Conservation (phyloP, 2,888 invertebrate species). For the Kuschelorhynchus macadamiae region DNA sequence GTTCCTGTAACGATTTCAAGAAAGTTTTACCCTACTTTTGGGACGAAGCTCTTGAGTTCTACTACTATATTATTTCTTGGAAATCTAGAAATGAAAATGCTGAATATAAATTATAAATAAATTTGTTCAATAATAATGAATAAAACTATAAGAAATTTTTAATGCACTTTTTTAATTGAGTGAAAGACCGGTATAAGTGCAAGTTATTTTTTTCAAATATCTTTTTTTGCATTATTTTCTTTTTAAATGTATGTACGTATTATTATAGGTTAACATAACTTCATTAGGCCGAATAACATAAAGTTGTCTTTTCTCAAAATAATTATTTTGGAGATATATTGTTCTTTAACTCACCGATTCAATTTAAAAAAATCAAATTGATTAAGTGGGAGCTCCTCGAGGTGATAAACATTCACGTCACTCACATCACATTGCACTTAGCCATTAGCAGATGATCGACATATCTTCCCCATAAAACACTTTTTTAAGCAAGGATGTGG, state of each 20-base stretch:
- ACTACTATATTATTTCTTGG: no score
- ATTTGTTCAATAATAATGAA: conserved; percentile 9
- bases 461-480: no score
- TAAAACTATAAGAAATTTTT: conserved; percentile 5
- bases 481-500: no score
- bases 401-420: no score
- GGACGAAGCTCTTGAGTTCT: no score
- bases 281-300: not conserved
- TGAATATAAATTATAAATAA: conserved; percentile 2
- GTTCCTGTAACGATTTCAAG: not conserved
- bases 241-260: conserved; percentile 7
- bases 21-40: not conserved
- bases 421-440: no score
- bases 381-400: no score
- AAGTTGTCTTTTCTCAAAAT: conserved; percentile 8
- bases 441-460: no score
- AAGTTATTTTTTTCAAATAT: conserved; percentile 5
- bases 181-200: conserved; percentile 10
- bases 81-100: not conserved
- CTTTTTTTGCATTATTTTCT: conserved; percentile 7
- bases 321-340: no score
- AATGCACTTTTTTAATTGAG: not conserved
- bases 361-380: no score
- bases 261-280: conserved; percentile 7
- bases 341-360: no score